A percentile compares a stretch with the other conserved stretches of the same genome.
phyloP scores from a whole-genome alignment of 2,888 invertebrate genomes.

The Eubasilissa splendida region DNA sequence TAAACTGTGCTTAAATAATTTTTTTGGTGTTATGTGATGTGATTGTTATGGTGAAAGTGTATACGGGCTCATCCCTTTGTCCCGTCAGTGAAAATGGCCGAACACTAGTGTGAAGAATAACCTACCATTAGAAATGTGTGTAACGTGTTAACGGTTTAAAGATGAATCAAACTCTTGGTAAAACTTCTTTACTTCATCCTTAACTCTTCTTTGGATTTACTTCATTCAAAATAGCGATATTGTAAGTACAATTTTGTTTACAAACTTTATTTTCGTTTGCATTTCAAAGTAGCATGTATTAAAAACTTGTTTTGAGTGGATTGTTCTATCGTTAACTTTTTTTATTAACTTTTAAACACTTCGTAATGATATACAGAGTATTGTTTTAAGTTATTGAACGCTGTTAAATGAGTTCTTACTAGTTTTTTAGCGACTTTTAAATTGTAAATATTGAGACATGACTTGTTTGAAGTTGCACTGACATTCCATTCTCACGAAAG shows the following conservation, averaged over 20 bases:
- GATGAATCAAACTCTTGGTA: constrained; percentile 40
- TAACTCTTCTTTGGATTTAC: constrained; percentile 30
- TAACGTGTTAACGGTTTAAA: constrained; percentile 41
- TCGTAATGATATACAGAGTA: constrained; percentile 13
- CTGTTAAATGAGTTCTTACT: constrained; percentile 1
- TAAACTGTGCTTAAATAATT: constrained; percentile 39
- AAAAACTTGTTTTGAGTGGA: constrained; percentile 49
- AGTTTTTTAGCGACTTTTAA: constrained; percentile 40
- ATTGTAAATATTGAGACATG: constrained; percentile 31
- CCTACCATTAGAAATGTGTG: constrained; percentile 50
- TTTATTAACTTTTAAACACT: not conserved
- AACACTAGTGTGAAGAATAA: constrained; percentile 39
- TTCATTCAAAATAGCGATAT: constrained; percentile 3
- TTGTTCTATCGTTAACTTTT: constrained; percentile 34
- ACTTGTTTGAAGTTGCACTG: constrained; percentile 23
- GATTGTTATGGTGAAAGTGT: constrained; percentile 51
- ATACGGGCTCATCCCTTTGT: constrained; percentile 50
- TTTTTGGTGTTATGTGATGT: constrained; percentile 48
- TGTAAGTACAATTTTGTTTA: constrained; percentile 49
- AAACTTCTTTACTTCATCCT: constrained; percentile 24
- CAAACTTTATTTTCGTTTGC: constrained; percentile 46
- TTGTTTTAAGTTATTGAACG: not conserved
- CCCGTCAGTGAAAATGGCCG: constrained; percentile 52
- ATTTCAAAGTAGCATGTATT: constrained; percentile 34
- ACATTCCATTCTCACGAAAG: constrained; percentile 50